Base-by-base conservation (phyloP, 2,113 vertebrate species). In the Himantopus leucocephalus region DNA sequence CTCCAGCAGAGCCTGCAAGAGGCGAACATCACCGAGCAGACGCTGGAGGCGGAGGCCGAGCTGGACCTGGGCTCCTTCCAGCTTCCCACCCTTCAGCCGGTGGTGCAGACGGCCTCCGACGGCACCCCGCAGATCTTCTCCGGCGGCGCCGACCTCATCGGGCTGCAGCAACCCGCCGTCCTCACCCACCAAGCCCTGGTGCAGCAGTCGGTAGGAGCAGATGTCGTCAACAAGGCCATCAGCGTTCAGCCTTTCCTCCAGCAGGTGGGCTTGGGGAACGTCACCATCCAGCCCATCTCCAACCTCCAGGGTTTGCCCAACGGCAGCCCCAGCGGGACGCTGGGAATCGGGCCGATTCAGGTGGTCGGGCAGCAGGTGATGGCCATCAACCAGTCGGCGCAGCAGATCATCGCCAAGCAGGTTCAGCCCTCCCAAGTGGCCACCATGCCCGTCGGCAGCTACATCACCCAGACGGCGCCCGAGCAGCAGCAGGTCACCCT, bases 21-120 rank as follows among this genome's bases (percentile, higher is more conserved):
- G 96, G 99, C 99, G 76, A 99, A 99, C 97, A 99, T 99, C 98
- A 99, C 99, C 0, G 99, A 99, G 96, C 99, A 99, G 97, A 99
- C 99, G 3, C 92, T 99, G 78, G 99, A 99, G 94, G 99, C 99
- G 0, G 99, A 99, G 59, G 99, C 98, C 2, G 99, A 99, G 95
- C 98, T 99, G 97, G 99, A 99, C 93, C 97, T 99, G 98, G 99
- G 99, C 29, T 98, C 99, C 67, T 99, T 99, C 95, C 99, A 99
- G 66, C 98, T 99, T 34, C 98, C 99, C 34, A 98, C 99, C 34
- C 98, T 99, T 26, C 99, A 99, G 32, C 98, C 99, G 0, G 98
- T 99, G 19, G 99, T 99, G 41, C 97, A 98, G 24, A 89, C 98
- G 0, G 39, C 98, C 0, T 94, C 99, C 9, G 98, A 99, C 3